Evolutionary conservation across 1,140 invertebrate genomes (phyloP), one percentile per base, ranked within the genome.

Genomic region (Nephotettix cincticeps): DNA sequence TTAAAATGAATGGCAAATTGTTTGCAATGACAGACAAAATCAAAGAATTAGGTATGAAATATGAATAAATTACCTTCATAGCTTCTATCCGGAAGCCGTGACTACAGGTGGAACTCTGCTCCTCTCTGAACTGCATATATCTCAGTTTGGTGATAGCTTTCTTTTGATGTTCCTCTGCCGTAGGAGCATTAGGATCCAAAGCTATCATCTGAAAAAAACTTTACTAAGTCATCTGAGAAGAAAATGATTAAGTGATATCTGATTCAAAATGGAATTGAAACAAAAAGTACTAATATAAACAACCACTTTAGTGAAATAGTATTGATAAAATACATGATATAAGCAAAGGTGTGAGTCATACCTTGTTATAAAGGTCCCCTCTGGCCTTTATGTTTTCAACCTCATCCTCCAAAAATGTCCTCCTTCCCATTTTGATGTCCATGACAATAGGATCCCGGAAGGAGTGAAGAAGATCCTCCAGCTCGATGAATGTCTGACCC

Each of bases 71-170:
- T 79, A 90, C 88, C 82, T 97, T 97, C 80, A 99, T 91, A 23
- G 95, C 97, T 83, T 99, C 97, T 73, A 99, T 97, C 72, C 97
- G 84, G 79, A 99, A 99, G 0, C 96, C 97, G 74, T 97, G 90
- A 63, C 90, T 90, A 40, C 93, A 92, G 0, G 95, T 95, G 1
- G 96, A 98, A 72, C 94, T 97, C 77, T 96, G 91, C 71, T 93
- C 85, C 81, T 99, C 97, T 40, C 97, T 85, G 82, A 98, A 99
- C 78, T 94, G 91, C 94, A 97, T 97, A 81, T 98, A 98, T 17
- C 95, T 87, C 70, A 97, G 83, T 83, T 98, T 98, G 0, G 95
- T 97, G 4, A 98, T 92, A 1, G 93, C 94, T 71, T 89, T 84
- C 0, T 85, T 80, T 36, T 85, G 82, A 75, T 93, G 89, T 81